Evolutionary conservation across 1,140 invertebrate genomes (phyloP).

Genomic region (Heliconius melpomene): DNA sequence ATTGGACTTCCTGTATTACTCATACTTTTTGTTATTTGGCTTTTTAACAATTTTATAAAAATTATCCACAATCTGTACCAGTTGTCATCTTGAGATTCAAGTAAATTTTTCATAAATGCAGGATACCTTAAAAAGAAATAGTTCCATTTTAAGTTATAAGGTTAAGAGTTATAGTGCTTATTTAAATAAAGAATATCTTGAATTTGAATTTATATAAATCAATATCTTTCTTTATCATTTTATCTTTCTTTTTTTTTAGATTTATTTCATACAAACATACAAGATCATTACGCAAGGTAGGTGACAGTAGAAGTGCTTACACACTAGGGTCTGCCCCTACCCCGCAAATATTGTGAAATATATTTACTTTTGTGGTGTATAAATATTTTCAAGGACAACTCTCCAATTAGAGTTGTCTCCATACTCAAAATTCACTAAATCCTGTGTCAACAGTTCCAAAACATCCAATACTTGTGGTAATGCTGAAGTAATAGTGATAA

Average conservation of each 20-base stretch:
- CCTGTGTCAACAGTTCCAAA: conserved; percentile 62
- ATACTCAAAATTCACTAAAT: conserved; percentile 58
- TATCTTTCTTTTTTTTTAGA: too few relatives aligned
- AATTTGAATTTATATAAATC: too few relatives aligned
- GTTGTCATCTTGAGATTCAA: conserved; percentile 45
- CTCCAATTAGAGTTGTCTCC: conserved; percentile 58
- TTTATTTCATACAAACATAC: too few relatives aligned
- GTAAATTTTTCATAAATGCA: conserved; percentile 53
- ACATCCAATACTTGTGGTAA: conserved; percentile 44
- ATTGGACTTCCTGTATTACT: conserved; percentile 56
- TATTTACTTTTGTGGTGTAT: conserved; percentile 61
- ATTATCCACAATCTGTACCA: conserved; percentile 70
- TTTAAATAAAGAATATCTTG: too few relatives aligned
- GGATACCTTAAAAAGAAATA: conserved; percentile 63
- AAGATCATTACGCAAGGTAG: too few relatives aligned
- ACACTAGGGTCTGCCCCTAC: too few relatives aligned
- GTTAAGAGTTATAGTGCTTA: too few relatives aligned
- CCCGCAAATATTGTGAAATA: not conserved
- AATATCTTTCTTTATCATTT: too few relatives aligned
- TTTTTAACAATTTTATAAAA: conserved; percentile 64
- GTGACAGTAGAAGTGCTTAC: too few relatives aligned
- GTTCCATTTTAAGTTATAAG: too few relatives aligned
- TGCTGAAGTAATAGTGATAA: conserved; percentile 15
- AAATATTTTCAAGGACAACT: conserved; percentile 55
- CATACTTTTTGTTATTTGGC: conserved; percentile 58